A percentile compares a stretch with the other conserved stretches of the same genome.
Conservation (phyloP, 2,888 invertebrate genomes). For the Sceliomorpha sp. region DNA sequence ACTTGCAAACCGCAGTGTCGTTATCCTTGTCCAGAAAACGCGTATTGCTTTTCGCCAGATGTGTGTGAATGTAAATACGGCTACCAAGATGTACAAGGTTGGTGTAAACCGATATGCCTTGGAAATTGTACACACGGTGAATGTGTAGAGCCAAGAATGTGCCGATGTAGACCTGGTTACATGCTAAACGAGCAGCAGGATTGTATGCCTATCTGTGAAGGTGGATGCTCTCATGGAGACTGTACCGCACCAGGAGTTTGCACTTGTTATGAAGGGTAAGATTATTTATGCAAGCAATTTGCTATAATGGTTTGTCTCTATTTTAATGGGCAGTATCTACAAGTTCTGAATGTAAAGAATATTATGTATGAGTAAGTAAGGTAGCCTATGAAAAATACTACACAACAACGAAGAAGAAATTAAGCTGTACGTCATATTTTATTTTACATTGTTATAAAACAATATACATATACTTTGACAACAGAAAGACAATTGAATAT, state of each 20-base stretch:
- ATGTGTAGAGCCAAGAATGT: conserved; percentile 70
- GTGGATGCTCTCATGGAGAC: conserved; percentile 73
- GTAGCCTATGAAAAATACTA: too few species aligned
- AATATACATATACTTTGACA: too few species aligned
- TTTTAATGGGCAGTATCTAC: too few species aligned
- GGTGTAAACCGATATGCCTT: conserved; percentile 80
- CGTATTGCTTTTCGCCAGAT: conserved; percentile 82
- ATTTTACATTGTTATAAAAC: too few species aligned
- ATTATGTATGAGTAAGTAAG: too few species aligned
- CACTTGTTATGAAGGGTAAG: conserved; percentile 70
- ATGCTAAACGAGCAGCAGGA: conserved; percentile 62
- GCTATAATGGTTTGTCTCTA: too few species aligned
- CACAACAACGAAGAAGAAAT: too few species aligned
- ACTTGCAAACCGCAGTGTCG: conserved; percentile 84
- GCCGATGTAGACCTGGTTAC: conserved; percentile 71
- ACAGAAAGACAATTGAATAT: too few species aligned
- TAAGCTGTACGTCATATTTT: too few species aligned
- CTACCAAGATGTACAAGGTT: conserved; percentile 79
- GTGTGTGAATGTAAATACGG: conserved; percentile 83
- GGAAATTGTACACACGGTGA: conserved; percentile 74
- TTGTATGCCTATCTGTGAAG: conserved; percentile 74
- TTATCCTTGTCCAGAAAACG: conserved; percentile 82
- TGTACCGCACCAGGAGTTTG: conserved; percentile 73
- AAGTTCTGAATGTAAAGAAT: too few species aligned
- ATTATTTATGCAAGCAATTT: conserved; percentile 6